Percentiles rank a stretch among this genome's conserved stretches.
These are phyloP conservation scores for Margarornis squamiger DNA, from an alignment of 2,797 vertebrate species.

Conservation along the genomic window DNA sequence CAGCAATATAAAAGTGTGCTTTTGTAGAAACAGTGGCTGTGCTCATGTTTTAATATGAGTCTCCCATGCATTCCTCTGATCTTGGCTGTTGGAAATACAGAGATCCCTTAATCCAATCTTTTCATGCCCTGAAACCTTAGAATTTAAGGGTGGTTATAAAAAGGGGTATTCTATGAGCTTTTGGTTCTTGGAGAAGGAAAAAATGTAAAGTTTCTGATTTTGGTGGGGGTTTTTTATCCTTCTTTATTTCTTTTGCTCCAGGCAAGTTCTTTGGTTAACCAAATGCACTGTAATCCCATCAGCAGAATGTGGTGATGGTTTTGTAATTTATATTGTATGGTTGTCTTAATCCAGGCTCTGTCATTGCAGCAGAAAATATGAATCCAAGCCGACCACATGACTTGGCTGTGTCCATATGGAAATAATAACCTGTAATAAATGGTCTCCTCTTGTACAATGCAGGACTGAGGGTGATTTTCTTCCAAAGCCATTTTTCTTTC, in stretches of 20 bases:
- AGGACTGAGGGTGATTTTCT: background rate
- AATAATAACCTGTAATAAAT: conserved; percentile 73
- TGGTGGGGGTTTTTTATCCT: background rate
- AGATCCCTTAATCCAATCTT: conserved; percentile 41
- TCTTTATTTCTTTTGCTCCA: conserved; percentile 39
- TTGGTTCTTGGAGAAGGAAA: background rate
- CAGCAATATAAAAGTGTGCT: background rate
- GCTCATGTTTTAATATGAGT: background rate
- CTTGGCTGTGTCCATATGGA: conserved; percentile 67
- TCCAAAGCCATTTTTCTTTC: conserved; percentile 53
- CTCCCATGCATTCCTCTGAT: background rate
- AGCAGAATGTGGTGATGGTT: conserved; percentile 65
- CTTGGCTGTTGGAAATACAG: conserved; percentile 4
- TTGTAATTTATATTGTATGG: conserved; percentile 66
- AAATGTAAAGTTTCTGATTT: conserved; percentile 18
- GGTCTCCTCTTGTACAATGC: conserved; percentile 13
- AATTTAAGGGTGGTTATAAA: conserved; percentile 24
- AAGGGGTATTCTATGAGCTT: background rate
- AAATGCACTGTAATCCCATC: conserved; percentile 68
- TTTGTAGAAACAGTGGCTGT: conserved; percentile 14
- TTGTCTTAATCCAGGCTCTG: conserved; percentile 68
- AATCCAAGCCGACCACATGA: conserved; percentile 51
- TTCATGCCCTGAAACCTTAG: conserved; percentile 47
- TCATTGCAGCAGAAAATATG: conserved; percentile 59
- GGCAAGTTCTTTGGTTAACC: conserved; percentile 55